phyloP scores from a whole-genome alignment of 1,140 invertebrate genomes.

The Ceratoteleas bidentatus region DNA sequence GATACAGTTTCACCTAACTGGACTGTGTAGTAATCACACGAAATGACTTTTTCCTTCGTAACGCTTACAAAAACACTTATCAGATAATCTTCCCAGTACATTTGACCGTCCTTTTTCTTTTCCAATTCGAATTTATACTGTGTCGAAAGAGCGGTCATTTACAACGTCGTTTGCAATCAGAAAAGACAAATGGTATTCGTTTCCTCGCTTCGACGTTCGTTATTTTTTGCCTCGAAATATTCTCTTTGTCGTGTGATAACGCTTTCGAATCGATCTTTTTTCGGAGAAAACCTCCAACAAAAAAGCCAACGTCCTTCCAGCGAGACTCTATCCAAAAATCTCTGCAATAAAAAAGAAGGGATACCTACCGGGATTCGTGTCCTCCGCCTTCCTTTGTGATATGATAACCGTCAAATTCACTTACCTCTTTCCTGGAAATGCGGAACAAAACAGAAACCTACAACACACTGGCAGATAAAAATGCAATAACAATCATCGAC shows the following conservation, averaged over 20 bases:
- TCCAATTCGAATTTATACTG: no score
- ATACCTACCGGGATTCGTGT: constrained; percentile 11
- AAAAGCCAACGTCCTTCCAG: constrained; percentile 15
- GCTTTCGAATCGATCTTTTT: constrained; percentile 8
- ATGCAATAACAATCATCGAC: constrained; percentile 9
- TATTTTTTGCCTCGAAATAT: background rate
- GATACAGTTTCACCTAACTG: constrained; percentile 7
- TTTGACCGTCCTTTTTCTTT: no score
- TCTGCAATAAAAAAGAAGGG: background rate
- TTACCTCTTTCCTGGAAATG: constrained; percentile 17
- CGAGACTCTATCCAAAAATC: constrained; percentile 21
- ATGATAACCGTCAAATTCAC: constrained; percentile 39
- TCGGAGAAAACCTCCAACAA: constrained; percentile 7
- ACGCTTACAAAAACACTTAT: no score
- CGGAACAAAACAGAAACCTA: constrained; percentile 8
- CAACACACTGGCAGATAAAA: constrained; percentile 15
- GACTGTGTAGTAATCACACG: constrained; percentile 2
- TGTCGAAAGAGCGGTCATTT: no score
- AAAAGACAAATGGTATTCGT: no score
- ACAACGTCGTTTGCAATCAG: no score
- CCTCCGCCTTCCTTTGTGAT: constrained; percentile 31
- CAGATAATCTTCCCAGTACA: no score
- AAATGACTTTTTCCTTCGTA: no score
- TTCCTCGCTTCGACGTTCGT: no score
- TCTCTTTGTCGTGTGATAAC: constrained; percentile 10